Conservation (phyloP, 2,888 invertebrate species). For the Drosophila dives region DNA sequence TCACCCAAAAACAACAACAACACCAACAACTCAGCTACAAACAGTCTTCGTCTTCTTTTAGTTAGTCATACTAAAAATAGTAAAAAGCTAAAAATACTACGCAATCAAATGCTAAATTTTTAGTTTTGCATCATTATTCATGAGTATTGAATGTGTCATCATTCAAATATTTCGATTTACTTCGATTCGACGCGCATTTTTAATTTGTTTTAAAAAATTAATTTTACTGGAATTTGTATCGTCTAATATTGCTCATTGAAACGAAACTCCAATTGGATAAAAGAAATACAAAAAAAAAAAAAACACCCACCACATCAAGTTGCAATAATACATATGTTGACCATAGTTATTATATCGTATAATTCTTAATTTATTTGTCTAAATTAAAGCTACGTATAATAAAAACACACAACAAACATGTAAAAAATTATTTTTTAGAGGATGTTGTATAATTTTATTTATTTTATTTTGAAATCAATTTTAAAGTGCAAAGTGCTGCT, state of each 20-base stretch:
- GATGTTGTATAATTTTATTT: background rate
- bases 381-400: slow-evolving; percentile 76
- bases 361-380: slow-evolving; percentile 79
- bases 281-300: background rate
- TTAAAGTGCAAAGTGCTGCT: background rate
- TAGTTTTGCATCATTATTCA: slow-evolving; percentile 20
- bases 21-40: slow-evolving; percentile 1
- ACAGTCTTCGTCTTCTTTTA: slow-evolving; percentile 28
- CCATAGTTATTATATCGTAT: slow-evolving; percentile 78
- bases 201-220: slow-evolving; percentile 51
- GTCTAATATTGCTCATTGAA: slow-evolving; percentile 38
- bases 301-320: slow-evolving; percentile 29
- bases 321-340: slow-evolving; percentile 70
- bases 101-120: slow-evolving; percentile 3
- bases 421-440: slow-evolving; percentile 23
- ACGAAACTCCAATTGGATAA: background rate
- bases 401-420: slow-evolving; percentile 57
- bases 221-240: slow-evolving; percentile 43
- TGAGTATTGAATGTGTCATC: slow-evolving; percentile 44
- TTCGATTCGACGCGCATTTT: slow-evolving; percentile 64
- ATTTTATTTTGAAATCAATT: background rate
- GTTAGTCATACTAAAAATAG: slow-evolving; percentile 55
- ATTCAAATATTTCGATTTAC: slow-evolving; percentile 34
- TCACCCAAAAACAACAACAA: slow-evolving; percentile 4
- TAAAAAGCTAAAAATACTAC: slow-evolving; percentile 4